A percentile compares a stretch with the other conserved stretches of the same genome.
Evolutionary conservation across 2,113 vertebrate genomes (phyloP).

Genomic region (Oplegnathus fasciatus): DNA sequence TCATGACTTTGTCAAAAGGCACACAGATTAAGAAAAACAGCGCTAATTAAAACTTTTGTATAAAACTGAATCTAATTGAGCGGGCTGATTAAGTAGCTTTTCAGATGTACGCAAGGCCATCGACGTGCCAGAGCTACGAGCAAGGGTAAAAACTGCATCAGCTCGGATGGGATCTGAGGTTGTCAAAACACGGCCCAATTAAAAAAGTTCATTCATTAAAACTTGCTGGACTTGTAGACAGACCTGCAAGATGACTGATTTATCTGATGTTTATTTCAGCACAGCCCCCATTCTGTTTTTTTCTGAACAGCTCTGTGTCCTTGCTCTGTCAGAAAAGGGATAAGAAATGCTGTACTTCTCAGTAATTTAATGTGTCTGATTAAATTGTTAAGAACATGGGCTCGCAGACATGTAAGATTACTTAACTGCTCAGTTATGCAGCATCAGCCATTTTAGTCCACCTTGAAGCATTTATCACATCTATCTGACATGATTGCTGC

Average conservation of each 20-base stretch:
- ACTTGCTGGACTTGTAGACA: conserved; percentile 63
- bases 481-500: conserved; percentile 21
- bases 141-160: conserved; percentile 43
- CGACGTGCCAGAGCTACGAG: conserved; percentile 44
- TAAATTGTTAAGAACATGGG: conserved; percentile 56
- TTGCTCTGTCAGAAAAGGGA: conserved; percentile 47
- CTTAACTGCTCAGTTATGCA: conserved; percentile 36
- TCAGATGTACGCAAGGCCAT: conserved; percentile 54
- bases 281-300: conserved; percentile 22
- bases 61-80: conserved; percentile 67
- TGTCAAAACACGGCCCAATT: conserved; percentile 75
- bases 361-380: conserved; percentile 62
- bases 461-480: conserved; percentile 44
- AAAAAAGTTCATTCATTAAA: conserved; percentile 80
- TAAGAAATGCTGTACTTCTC: conserved; percentile 41
- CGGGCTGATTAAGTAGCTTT: conserved; percentile 68
- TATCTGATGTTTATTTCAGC: conserved; percentile 74
- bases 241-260: conserved; percentile 71
- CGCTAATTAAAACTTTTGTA: conserved; percentile 79
- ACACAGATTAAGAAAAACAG: conserved; percentile 61
- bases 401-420: conserved; percentile 41
- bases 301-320: conserved; percentile 41
- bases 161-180: conserved; percentile 54
- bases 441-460: conserved; percentile 28
- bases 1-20: conserved; percentile 73